Evolutionary conservation across 2,888 invertebrate genomes (phyloP), one percentile per base, ranked within the genome.

Genomic region (Nomada lathburiana): DNA sequence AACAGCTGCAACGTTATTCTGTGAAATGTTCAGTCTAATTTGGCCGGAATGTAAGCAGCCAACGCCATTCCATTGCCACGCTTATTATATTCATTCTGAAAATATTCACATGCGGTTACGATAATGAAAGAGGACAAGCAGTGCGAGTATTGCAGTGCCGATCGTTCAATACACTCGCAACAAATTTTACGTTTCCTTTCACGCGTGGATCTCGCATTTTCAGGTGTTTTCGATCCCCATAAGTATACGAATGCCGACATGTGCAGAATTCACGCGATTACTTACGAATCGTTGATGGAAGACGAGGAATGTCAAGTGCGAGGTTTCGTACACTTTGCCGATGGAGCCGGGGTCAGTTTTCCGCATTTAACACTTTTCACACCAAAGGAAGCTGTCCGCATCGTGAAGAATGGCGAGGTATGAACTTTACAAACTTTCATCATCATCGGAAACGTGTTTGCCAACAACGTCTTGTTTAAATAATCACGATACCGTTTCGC

Each of bases 321-420:
- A 18, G 98, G 98, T 16, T 95, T 97, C 90, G 96, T 97, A 1
- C 97, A 98, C 94, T 96, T 96, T 92, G 96, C 96, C 2, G 97
- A 97, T 90, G 96, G 97, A 42, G 95, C 95, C 77, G 96, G 97
- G 0, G 96, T 97, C 82, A 96, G 96, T 86, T 96, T 97, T 88
- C 96, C 97, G 0, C 96, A 97, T 90, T 94, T 97, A 69, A 97
- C 97, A 0, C 94, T 97, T 10, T 97, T 97, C 94, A 96, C 97
- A 2, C 97, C 97, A 4, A 96, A 95, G 85, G 97, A 97, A 92
- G 97, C 97, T 52, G 96, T 97, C 26, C 95, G 97, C 88, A 97
- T 97, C 85, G 97, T 97, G 5, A 97, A 97, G 93, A 97, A 97
- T 92, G 97, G 97, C 91, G 97, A 97, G 95, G 97, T 97, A 82